Base-by-base conservation (phyloP, 2,888 invertebrate genomes). In the Papilio elwesi region DNA sequence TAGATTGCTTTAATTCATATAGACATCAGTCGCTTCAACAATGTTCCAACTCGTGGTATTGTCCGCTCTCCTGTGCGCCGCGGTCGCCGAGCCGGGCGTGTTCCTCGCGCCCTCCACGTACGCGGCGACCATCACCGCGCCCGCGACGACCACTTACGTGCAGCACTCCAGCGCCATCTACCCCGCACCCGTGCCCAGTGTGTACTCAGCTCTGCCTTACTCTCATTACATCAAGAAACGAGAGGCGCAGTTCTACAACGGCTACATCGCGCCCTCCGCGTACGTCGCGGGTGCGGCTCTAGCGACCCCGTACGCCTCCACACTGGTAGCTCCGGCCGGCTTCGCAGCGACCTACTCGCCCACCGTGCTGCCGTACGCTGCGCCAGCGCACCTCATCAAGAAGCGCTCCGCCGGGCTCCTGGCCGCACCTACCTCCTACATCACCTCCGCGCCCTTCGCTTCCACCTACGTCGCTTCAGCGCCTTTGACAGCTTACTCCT, bases 21-120 rank as follows among this genome's bases (percentile, higher is more conserved):
- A 48, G 70, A 66, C 73, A 79, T 80, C 79, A 80, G 76, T 79
- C 74, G 78, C 72, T 74, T 68, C 75, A 65, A 72, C 75, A 72
- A 72, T 75, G 76, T 68, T 55, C 74, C 84, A 80, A 74, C 87
- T 88, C 85, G 87, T 86, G 81, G 87, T 90, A 78, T 88, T 94
- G 89, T 93, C 89, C 82, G 92, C 91, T 83, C 87, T 94, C 77
- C 82, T 94, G 78, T 91, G 93, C 81, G 82, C 93, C 74, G 92
- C 87, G 76, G 86, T 85, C 74, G 94, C 94, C 78, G 82, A 82
- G 69, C 86, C 86, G 78, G 75, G 84, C 76, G 48, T 66, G 51
- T 52, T 72, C 26, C 0, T 73, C 38, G 10, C 13, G 36, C 76
- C 48, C 63, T 13, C 12, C 36, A 68, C 57, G 10, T 76, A 63